Base-by-base conservation (phyloP, 2,797 vertebrate genomes). In the Syngnathus acus region DNA sequence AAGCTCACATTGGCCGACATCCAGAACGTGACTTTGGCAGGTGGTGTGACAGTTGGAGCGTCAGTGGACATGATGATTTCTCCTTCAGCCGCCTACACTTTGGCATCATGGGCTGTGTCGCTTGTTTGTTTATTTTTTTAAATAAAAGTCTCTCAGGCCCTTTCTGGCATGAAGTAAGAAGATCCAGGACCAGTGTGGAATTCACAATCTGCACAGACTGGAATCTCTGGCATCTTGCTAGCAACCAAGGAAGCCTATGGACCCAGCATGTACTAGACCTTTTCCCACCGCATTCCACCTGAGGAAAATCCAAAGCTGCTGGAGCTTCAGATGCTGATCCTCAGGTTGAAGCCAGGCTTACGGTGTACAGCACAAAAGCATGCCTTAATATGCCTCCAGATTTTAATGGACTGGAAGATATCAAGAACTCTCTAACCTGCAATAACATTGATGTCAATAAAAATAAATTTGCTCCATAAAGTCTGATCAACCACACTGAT, bases 1-100 rank as follows among this genome's bases (percentile, higher is more conserved):
- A 92, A 89, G 74, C 86, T 94, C 63, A 93, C 86, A 1, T 85
- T 91, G 19, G 72, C 87, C 7, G 92, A 94, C 69, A 85, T 94
- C 72, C 93, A 94, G 83, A 94, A 94, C 0, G 89, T 93, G 67
- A 90, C 92, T 65, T 78, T 93, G 78, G 93, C 93, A 0, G 91
- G 93, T 0, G 92, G 92, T 0, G 91, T 94, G 67, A 91, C 89
- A 9, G 89, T 93, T 0, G 90, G 93, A 0, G 87, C 75, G 0
- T 84, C 92, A 21, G 93, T 93, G 0, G 84, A 94, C 70, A 87
- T 92, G 91, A 85, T 90, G 69, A 23, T 93, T 68, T 84, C 88
- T 0, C 92, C 92, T 0, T 89, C 65, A 4, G 89, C 86, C 0
- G 84, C 92, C 0, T 89, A 91, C 0, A 68, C 74, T 11, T 75